Base-by-base conservation (phyloP, 1,140 invertebrate species). In the Drepana arcuata region DNA sequence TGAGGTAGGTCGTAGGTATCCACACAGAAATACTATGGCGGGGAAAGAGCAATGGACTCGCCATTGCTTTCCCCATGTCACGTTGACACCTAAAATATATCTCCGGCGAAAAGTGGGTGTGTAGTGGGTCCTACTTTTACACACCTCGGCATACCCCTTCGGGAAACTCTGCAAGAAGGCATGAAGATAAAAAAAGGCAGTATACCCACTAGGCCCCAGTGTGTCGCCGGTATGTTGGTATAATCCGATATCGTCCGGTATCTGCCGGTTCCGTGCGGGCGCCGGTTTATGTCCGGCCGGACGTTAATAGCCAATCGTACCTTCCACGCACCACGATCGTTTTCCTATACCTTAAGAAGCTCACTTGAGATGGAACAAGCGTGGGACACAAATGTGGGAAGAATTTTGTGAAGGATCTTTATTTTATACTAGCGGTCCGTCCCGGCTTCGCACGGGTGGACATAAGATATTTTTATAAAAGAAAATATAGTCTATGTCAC, bases 311-410 rank as follows among this genome's bases (percentile, higher is more conserved):
- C 41, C 48, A 39, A 54, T 61, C 48, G 53, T 53, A 52, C 55
- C 50, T 55, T 45, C 39, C 38, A 42, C 49, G 25, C 40, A 40
- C 30, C 27, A 13, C 49, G 46, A 57, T 58, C 51, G 59, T 48
- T 62, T 54, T 51, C 47, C 48, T 47, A 55, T 63, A 67, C 46
- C 50, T 36, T n/a, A n/a, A n/a, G n/a, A n/a, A n/a, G n/a, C n/a
- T n/a, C n/a, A n/a, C n/a, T n/a, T n/a, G n/a, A n/a, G n/a, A n/a
- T n/a, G n/a, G n/a, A n/a, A n/a, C n/a, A n/a, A n/a, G n/a, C n/a
- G n/a, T n/a, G n/a, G n/a, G n/a, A n/a, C n/a, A n/a, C n/a, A n/a
- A n/a, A n/a, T n/a, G n/a, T n/a, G n/a, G n/a, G n/a, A n/a, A n/a
- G n/a, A n/a, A n/a, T 27, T 25, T 15, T 23, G 24, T 14, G 23